Base-by-base conservation (phyloP, 2,888 invertebrate genomes). In the Mesorhabditis spiculigera region DNA sequence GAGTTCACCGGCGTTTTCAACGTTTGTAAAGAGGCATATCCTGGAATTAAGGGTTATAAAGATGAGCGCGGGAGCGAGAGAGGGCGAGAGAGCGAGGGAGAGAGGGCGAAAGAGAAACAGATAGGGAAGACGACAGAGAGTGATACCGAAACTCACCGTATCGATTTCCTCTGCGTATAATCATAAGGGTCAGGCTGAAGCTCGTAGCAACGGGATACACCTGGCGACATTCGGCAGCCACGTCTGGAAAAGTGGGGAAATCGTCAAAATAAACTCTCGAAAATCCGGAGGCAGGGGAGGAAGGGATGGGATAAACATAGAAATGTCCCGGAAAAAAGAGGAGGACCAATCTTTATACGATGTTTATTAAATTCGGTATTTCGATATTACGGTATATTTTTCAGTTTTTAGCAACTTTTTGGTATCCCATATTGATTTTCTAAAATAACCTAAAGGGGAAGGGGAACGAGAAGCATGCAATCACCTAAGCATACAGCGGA, bases 181-280 rank as follows among this genome's bases (percentile, higher is more conserved):
- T 84, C 84, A 67, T 84, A 84, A 42, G 84, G 84, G 64, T 84
- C 84, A 43, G 84, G 84, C 69, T 84, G 83, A 16, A 84, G 77
- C 68, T 85, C 85, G 71, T 77, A 84, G 16, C 83, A 75, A 41
- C 79, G 80, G 4, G 83, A 82, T 61, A 80, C 66, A 58, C 78
- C 82, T n/a, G 78, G 73, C 58, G 76, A 82, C 81, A 81, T 82
- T 64, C 73, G 66, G 45, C 69, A 70, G 16, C 68, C 68, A n/a
- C 68, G 70, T 45, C 78, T 78, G 66, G 68, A 76, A 71, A 41
- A 43, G 43, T 10, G 41, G n/a, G 58, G 10, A 50, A 10, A 50
- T 50, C n/a, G 58, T n/a, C 28, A 50, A 50, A 50, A 50, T n/a
- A 10, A 50, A 50, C 8, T 13, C 58, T n/a, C 58, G 58, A 50